Evolutionary conservation across 2,797 vertebrate species (phyloP).

Genomic region (Australoheros facetus): DNA sequence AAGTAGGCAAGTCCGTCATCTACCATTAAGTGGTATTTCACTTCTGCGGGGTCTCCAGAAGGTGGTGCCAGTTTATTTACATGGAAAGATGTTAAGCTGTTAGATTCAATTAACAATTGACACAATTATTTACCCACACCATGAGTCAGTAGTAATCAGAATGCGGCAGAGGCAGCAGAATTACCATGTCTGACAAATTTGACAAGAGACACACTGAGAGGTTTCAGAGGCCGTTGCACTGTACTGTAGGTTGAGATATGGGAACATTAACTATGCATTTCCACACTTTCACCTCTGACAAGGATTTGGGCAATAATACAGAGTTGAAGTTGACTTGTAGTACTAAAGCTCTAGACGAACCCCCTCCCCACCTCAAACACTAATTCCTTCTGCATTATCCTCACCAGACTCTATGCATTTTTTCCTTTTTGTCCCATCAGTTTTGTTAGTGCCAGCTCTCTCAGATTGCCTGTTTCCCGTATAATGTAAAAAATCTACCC

Average conservation of each 20-base stretch:
- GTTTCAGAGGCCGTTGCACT: constrained; percentile 31
- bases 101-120: neutral
- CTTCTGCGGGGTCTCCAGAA: constrained; percentile 45
- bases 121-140: neutral
- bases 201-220: neutral
- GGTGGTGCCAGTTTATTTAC: constrained; percentile 49
- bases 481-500: constrained; percentile 4
- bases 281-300: constrained; percentile 62
- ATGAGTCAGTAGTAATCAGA: constrained; percentile 1
- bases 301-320: constrained; percentile 79
- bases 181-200: neutral
- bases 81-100: neutral
- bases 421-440: neutral
- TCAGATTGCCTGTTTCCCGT: neutral
- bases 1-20: constrained; percentile 6
- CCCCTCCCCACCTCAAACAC: neutral
- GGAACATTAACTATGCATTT: constrained; percentile 83
- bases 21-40: constrained; percentile 18
- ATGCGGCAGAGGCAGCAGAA: neutral
- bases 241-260: constrained; percentile 39
- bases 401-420: constrained; percentile 44
- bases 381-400: neutral
- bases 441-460: constrained; percentile 11
- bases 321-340: constrained; percentile 41
- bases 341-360: constrained; percentile 7